Evolutionary conservation across 2,113 vertebrate genomes (phyloP).

Genomic region (Elanus axillaris): DNA sequence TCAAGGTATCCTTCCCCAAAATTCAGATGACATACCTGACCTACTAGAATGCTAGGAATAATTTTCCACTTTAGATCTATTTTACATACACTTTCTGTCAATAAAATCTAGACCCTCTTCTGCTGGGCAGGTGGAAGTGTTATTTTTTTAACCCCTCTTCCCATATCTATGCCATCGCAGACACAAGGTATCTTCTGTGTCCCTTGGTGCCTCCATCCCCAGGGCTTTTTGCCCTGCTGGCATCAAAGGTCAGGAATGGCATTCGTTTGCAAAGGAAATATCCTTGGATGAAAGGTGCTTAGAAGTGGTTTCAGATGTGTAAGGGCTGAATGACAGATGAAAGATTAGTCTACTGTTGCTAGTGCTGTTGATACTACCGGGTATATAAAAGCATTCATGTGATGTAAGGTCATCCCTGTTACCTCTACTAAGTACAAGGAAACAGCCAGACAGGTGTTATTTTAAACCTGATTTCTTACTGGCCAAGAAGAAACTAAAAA

Average conservation of each 20-base stretch:
- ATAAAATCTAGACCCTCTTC: background rate
- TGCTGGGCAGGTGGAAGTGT: background rate
- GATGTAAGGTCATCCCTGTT: background rate
- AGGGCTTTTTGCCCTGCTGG: background rate
- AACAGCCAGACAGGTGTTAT: background rate
- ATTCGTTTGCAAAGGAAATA: background rate
- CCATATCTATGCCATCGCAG: too few species aligned
- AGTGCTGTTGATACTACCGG: background rate
- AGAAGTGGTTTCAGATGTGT: background rate
- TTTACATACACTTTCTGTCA: background rate
- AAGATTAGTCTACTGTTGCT: background rate
- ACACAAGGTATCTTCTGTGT: background rate
- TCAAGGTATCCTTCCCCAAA: background rate
- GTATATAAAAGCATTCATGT: background rate
- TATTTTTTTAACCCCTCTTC: background rate
- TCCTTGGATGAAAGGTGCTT: background rate
- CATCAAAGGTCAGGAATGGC: background rate
- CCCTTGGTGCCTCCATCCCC: background rate
- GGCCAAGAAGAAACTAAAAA: background rate
- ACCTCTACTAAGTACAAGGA: background rate
- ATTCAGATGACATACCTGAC: background rate
- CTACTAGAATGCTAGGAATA: background rate
- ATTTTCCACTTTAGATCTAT: background rate
- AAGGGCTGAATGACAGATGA: background rate
- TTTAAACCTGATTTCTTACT: background rate